Conservation (phyloP, 2,888 invertebrate species). For the Achlya flavicornis region DNA sequence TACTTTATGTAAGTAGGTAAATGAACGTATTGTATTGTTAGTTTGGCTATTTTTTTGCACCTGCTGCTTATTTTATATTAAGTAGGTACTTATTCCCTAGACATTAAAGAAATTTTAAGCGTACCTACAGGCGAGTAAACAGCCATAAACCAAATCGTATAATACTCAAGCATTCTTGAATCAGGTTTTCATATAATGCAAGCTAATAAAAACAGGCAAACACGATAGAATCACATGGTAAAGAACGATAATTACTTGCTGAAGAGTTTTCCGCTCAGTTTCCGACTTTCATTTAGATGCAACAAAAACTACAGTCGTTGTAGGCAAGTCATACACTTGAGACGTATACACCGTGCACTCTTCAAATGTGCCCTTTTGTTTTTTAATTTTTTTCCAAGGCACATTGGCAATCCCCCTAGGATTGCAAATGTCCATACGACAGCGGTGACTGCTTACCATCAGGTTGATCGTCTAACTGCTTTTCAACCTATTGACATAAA, state of each 20-base stretch:
- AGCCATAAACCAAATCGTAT: not conserved
- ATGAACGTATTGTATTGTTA: not conserved
- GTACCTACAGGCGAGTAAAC: not conserved
- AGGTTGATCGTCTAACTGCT: too few relatives aligned
- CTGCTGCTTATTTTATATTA: too few relatives aligned
- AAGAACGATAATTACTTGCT: conserved; percentile 13
- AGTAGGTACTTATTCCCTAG: too few relatives aligned
- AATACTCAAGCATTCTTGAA: not conserved
- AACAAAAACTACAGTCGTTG: conserved; percentile 42
- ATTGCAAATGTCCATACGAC: too few relatives aligned
- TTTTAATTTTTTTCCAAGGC: too few relatives aligned
- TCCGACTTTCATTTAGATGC: conserved; percentile 66
- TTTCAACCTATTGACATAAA: too few relatives aligned
- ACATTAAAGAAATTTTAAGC: too few relatives aligned
- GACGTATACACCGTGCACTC: conserved; percentile 15
- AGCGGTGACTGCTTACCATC: too few relatives aligned
- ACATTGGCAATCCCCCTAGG: too few relatives aligned
- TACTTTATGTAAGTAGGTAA: conserved; percentile 1
- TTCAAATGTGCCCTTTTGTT: too few relatives aligned
- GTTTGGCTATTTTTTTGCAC: too few relatives aligned
- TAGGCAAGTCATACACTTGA: conserved; percentile 16
- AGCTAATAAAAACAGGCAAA: not conserved
- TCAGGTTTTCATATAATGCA: not conserved
- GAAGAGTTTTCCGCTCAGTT: conserved; percentile 51
- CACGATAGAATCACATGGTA: not conserved